Evolutionary conservation across 64 coral and sea anemone species (phyloP).

Genomic region (Astreopora myriophthalma): DNA sequence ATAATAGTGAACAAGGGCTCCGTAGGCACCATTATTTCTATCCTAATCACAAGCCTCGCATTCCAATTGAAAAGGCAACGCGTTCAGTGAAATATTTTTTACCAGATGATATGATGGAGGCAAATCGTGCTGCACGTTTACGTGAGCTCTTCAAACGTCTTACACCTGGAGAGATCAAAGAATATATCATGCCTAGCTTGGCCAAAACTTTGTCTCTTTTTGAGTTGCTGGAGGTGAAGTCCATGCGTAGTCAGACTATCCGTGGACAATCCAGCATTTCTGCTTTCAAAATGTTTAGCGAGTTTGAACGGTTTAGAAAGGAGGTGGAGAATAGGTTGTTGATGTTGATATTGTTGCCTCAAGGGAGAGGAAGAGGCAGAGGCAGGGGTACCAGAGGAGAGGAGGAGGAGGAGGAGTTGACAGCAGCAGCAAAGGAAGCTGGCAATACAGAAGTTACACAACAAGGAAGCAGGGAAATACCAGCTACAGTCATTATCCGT

Average conservation of each 20-base stretch:
- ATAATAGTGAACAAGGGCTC: neutral
- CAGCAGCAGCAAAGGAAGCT: neutral
- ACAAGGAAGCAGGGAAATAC: neutral
- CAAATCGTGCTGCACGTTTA: neutral
- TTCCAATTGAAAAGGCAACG: neutral
- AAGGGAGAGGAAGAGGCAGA: neutral
- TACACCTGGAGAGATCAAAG: neutral
- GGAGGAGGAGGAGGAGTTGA: neutral
- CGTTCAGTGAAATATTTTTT: neutral
- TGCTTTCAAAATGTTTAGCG: conserved; percentile 35
- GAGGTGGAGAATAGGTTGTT: conserved; percentile 11
- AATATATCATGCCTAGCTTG: neutral
- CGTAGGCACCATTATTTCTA: neutral
- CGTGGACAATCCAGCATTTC: neutral
- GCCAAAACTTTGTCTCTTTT: conserved; percentile 14
- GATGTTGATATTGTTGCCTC: neutral
- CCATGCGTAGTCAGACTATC: neutral
- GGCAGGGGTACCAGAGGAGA: neutral
- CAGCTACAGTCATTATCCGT: no score
- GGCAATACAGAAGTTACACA: neutral
- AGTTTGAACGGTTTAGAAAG: conserved; percentile 41
- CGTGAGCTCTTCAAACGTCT: conserved; percentile 21
- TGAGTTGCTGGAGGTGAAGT: conserved; percentile 19
- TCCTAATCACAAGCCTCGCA: neutral
- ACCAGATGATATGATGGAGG: neutral